These are phyloP conservation scores for Synergus gifuensis DNA, from an alignment of 2,888 invertebrate species.

Conservation along the genomic window DNA sequence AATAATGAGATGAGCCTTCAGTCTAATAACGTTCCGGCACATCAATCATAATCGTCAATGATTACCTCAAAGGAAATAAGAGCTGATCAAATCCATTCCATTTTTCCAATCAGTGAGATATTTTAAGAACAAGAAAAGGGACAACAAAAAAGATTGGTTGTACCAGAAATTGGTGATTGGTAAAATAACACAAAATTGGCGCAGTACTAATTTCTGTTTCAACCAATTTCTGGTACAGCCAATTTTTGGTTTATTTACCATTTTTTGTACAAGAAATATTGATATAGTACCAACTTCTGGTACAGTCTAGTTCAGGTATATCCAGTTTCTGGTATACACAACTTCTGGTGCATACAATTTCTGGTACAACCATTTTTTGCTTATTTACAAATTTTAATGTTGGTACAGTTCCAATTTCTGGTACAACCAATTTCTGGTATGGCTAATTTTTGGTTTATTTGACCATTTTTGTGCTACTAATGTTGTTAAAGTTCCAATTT, in stretches of 20 bases:
- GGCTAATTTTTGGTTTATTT: too few species aligned
- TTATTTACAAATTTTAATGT: too few species aligned
- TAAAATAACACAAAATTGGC: background rate
- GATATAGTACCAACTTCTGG: background rate
- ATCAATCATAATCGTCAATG: background rate
- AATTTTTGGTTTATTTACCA: too few species aligned
- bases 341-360: background rate
- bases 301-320: background rate
- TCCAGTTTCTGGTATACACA: too few species aligned
- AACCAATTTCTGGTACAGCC: too few species aligned
- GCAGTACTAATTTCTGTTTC: too few species aligned
- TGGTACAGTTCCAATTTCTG: too few species aligned
- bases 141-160: background rate
- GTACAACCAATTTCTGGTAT: too few species aligned
- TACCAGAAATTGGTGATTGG: background rate
- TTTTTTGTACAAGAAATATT: background rate
- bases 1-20: background rate
- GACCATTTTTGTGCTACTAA: too few species aligned
- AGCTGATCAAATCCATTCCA: background rate
- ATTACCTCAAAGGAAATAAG: background rate
- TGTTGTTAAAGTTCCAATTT: too few species aligned
- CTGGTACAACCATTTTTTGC: too few species aligned
- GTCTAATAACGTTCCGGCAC: background rate
- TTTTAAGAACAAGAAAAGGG: background rate
- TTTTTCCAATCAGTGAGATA: background rate